phyloP scores from a whole-genome alignment of 2,888 invertebrate species.

The Galerucella pusilla region DNA sequence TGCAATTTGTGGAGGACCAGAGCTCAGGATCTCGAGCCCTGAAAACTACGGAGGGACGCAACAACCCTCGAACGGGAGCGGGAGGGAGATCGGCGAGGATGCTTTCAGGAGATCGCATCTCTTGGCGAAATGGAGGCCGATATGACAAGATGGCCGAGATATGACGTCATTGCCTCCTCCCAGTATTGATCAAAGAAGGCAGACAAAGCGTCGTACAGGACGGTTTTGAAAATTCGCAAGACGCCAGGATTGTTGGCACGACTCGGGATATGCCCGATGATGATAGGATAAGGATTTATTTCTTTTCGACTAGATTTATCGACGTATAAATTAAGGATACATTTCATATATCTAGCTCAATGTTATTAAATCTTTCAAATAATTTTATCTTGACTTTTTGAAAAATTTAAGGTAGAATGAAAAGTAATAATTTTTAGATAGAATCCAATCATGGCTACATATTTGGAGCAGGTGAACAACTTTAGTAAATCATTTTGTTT shows the following conservation, averaged over 20 bases:
- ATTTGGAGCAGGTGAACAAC: too few relatives aligned
- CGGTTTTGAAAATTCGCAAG: slow-evolving; percentile 42
- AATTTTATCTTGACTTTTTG: too few relatives aligned
- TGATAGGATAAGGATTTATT: slow-evolving; percentile 17
- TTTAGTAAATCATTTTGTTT: too few relatives aligned
- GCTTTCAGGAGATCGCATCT: slow-evolving; percentile 58
- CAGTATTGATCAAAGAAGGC: slow-evolving; percentile 63
- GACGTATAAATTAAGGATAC: not conserved
- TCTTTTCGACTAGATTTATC: slow-evolving; percentile 1
- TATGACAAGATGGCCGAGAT: slow-evolving; percentile 68
- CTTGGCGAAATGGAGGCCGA: slow-evolving; percentile 64
- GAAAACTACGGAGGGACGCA: slow-evolving; percentile 43
- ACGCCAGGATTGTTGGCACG: slow-evolving; percentile 39
- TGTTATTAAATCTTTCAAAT: not conserved
- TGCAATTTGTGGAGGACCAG: slow-evolving; percentile 29
- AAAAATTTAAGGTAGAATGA: too few relatives aligned
- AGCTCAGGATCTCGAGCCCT: slow-evolving; percentile 34
- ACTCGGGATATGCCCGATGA: slow-evolving; percentile 11
- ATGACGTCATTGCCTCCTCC: slow-evolving; percentile 65
- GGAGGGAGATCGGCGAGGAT: slow-evolving; percentile 51
- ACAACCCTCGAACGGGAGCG: slow-evolving; percentile 36
- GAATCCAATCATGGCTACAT: too few relatives aligned
- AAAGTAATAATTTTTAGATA: too few relatives aligned
- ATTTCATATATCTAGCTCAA: not conserved
- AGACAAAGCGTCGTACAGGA: slow-evolving; percentile 45